phyloP scores from a whole-genome alignment of 2,113 vertebrate genomes.

The Casuarius casuarius region DNA sequence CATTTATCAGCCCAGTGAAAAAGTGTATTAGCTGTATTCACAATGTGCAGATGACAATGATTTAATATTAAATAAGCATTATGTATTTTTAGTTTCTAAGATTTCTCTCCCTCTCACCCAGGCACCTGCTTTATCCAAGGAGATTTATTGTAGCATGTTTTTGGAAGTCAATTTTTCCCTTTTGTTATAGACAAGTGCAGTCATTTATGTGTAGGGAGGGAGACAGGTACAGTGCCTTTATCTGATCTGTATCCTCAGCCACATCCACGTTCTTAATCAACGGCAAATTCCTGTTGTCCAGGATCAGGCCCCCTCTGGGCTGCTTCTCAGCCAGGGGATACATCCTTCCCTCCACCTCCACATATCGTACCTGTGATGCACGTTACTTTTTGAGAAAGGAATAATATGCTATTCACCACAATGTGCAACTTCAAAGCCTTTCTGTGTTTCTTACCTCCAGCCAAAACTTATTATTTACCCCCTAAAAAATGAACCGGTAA shows the following conservation, averaged over 20 bases:
- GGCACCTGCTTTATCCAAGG: neutral
- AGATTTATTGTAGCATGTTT: neutral
- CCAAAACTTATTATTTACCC: neutral
- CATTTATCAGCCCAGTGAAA: neutral
- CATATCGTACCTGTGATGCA: neutral
- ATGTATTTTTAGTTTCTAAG: neutral
- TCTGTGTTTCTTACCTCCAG: neutral
- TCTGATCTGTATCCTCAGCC: conserved; percentile 29
- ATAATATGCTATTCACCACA: neutral
- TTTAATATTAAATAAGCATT: neutral
- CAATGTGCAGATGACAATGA: neutral
- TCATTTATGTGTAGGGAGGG: conserved; percentile 47
- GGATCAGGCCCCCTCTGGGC: neutral
- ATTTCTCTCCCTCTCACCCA: neutral
- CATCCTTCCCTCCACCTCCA: neutral
- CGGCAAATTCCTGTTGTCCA: neutral
- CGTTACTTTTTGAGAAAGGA: neutral
- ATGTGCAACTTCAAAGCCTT: conserved; percentile 14
- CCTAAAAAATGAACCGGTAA: neutral
- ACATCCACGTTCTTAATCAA: neutral
- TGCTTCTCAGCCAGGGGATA: neutral
- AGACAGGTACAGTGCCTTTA: conserved; percentile 38
- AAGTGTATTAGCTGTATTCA: neutral
- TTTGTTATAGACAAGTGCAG: conserved; percentile 50
- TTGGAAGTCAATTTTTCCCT: neutral